Conservation (phyloP, 2,113 vertebrate species). For the Amblyornis subalaris region DNA sequence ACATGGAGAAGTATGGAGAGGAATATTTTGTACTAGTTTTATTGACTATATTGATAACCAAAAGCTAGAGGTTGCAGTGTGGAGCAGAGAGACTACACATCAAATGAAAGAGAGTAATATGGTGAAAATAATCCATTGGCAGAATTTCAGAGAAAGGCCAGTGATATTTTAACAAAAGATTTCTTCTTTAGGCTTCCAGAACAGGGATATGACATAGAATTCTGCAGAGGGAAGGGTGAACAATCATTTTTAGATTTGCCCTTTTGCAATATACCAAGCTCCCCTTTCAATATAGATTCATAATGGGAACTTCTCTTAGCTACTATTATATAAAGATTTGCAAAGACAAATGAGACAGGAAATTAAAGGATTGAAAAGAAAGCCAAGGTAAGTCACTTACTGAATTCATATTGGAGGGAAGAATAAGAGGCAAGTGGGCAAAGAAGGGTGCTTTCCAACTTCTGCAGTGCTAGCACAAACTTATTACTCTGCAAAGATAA, state of each 20-base stretch:
- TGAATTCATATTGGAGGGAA: conserved; percentile 2
- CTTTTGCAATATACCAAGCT: not conserved
- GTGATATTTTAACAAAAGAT: not conserved
- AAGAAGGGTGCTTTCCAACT: not conserved
- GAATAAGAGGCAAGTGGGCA: not conserved
- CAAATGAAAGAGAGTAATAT: not conserved
- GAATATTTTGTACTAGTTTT: not conserved
- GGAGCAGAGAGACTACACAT: not conserved
- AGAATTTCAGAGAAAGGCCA: not conserved
- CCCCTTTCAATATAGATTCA: not conserved
- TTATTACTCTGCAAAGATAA: not conserved
- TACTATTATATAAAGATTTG: conserved; percentile 24
- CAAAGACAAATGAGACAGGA: conserved; percentile 46
- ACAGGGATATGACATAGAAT: not conserved
- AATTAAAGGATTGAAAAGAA: conserved; percentile 38
- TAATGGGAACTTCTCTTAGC: not conserved
- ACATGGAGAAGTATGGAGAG: not conserved
- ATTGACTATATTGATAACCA: not conserved
- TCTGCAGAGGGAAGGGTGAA: not conserved
- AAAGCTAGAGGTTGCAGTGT: not conserved
- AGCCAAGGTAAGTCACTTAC: not conserved
- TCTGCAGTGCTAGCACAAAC: not conserved
- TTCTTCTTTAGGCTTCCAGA: not conserved
- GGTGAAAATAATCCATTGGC: not conserved
- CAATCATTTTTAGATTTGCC: not conserved